Evolutionary conservation across 2,888 invertebrate species (phyloP), one percentile per base, ranked within the genome.

Genomic region (Macrostomum cliftonense): DNA sequence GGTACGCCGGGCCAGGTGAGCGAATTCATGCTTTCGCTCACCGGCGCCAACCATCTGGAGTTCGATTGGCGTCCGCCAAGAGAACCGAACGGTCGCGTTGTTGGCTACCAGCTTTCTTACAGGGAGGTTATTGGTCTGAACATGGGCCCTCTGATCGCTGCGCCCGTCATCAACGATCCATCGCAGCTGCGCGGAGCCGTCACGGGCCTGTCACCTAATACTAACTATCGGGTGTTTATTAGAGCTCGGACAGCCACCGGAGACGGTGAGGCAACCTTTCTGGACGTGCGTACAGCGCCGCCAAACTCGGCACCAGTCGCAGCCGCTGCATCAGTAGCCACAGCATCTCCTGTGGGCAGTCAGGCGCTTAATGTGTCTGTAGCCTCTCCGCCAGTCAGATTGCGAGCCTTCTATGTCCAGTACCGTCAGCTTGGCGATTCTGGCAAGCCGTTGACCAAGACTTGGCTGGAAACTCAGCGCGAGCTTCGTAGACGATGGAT

Each of bases 51-150:
- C 39, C 42, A 50, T 36, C 38, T 52, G 12, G 77, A 81, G 55
- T 73, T 93, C n/a, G 77, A 78, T 28, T 97, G 97, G 97, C 81
- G 83, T 62, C 80, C 79, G 61, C 97, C 97, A 0, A 76, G 82
- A 39, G 81, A 84, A 63, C 80, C 84, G 12, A 97, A 97, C 70
- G 97, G 97, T 20, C 77, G 79, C 50, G 72, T 97, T 0, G 83
- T 80, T 1, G 91, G 91, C 1, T 97, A 93, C 71, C 81, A 82
- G 64, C 81, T 97, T 57, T 85, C 82, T 65, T 93, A 86, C 70
- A 81, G 83, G 63, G 77, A 73, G 20, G 64, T 68, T 54, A 60
- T 71, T 17, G 71, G 70, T 5, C 62, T 64, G 37, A 57, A 68
- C 42, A 82, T 83, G 67, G 76, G 83, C 56, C 28, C 28, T 4